Conservation (phyloP, 2,113 vertebrate species). For the Pangasianodon gigas region DNA sequence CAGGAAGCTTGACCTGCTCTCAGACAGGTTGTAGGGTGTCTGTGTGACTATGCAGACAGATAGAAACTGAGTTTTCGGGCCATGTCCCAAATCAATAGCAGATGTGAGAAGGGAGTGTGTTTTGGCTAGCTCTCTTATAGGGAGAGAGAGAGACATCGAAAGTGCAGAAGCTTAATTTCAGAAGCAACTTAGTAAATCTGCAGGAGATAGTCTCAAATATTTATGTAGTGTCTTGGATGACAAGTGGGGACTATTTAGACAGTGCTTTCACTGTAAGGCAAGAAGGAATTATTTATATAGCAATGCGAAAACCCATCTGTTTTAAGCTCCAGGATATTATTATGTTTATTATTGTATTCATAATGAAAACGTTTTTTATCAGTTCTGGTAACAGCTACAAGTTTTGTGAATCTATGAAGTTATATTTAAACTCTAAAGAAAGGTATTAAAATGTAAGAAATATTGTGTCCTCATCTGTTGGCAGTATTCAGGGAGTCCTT, state of each 20-base stretch:
- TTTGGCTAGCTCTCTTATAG: conserved; percentile 34
- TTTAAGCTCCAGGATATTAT: conserved; percentile 9
- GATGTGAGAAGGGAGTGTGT: conserved; percentile 49
- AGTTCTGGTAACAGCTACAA: background rate
- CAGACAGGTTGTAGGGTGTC: conserved; percentile 13
- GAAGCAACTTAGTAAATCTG: conserved; percentile 44
- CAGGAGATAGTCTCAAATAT: conserved; percentile 42
- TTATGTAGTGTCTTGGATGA: conserved; percentile 38
- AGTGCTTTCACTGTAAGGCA: conserved; percentile 26
- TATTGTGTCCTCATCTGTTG: background rate
- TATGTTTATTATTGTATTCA: conserved; percentile 35
- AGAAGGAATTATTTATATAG: conserved; percentile 20
- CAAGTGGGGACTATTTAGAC: conserved; percentile 28
- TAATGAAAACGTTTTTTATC: conserved; percentile 17
- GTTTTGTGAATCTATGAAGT: background rate
- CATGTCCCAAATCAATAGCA: conserved; percentile 50
- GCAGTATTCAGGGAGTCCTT: background rate
- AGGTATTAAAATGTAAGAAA: background rate
- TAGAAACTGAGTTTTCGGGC: conserved; percentile 40
- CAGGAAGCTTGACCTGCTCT: conserved; percentile 23
- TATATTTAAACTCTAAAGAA: background rate
- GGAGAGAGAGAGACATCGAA: conserved; percentile 24
- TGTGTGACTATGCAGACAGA: conserved; percentile 39
- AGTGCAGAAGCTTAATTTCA: conserved; percentile 51
- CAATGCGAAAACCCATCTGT: background rate